Percentiles rank a stretch among this genome's conserved stretches.
These are phyloP conservation scores for Eudyptes chrysolophus DNA, from an alignment of 2,113 vertebrate genomes.

Conservation along the genomic window DNA sequence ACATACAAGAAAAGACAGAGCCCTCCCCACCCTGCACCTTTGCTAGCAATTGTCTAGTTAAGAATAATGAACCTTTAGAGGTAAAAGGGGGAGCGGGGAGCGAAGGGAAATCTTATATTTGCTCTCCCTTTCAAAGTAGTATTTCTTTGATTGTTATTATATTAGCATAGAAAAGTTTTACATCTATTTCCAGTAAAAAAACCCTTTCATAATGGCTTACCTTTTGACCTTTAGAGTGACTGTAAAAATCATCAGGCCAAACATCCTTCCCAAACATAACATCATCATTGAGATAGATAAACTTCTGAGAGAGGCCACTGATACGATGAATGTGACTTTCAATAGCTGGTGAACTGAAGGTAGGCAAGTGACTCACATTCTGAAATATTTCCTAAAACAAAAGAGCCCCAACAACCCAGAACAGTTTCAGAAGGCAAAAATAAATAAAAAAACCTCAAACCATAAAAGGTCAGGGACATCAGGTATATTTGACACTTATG, in stretches of 20 bases:
- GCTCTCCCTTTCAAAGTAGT: neutral
- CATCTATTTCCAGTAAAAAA: neutral
- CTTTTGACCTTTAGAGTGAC: conserved; percentile 98
- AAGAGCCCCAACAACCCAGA: neutral
- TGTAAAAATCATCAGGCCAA: conserved; percentile 99
- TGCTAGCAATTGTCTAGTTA: neutral
- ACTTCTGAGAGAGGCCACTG: conserved; percentile 94
- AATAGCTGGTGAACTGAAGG: conserved; percentile 97
- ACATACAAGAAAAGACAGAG: neutral
- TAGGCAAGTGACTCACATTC: conserved; percentile 92
- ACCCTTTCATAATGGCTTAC: conserved; percentile 61
- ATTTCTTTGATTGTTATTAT: neutral
- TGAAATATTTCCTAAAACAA: conserved; percentile 88
- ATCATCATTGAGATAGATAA: conserved; percentile 97
- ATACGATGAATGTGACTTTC: conserved; percentile 98
- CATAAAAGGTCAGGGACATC: neutral
- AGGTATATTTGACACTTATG: neutral
- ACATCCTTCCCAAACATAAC: conserved; percentile 99
- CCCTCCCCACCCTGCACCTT: neutral
- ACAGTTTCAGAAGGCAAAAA: neutral
- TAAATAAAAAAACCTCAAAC: conserved; percentile 68
- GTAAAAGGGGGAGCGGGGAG: neutral
- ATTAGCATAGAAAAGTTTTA: neutral
- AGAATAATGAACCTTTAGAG: neutral
- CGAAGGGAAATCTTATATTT: neutral